Evolutionary conservation across 2,113 vertebrate genomes (phyloP).

Genomic region (Sander vitreus): DNA sequence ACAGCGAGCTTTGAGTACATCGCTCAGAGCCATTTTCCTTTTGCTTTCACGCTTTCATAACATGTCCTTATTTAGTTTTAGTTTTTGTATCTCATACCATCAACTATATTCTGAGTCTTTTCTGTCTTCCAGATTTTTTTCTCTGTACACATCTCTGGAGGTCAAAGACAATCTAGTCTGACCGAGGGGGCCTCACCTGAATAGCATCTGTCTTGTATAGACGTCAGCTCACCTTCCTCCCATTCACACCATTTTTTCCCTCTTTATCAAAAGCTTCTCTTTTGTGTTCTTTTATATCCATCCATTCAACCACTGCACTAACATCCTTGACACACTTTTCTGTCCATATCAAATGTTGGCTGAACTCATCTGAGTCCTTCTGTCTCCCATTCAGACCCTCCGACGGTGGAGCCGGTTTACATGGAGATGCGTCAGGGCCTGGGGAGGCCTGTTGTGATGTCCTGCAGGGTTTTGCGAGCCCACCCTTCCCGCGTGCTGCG

Average conservation of each 20-base stretch:
- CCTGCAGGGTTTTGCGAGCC: conserved; percentile 92
- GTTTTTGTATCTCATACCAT: not conserved
- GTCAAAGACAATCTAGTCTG: conserved; percentile 24
- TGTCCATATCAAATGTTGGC: conserved; percentile 19
- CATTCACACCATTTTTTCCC: conserved; percentile 11
- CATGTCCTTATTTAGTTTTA: conserved; percentile 11
- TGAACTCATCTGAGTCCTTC: conserved; percentile 20
- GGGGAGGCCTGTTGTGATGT: conserved; percentile 91
- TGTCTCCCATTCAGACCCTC: conserved; percentile 87
- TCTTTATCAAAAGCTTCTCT: not conserved
- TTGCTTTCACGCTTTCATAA: conserved; percentile 8
- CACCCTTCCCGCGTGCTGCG: conserved; percentile 94
- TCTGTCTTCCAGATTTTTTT: conserved; percentile 14
- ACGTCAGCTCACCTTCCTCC: not conserved
- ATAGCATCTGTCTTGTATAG: conserved; percentile 21
- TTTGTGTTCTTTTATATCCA: not conserved
- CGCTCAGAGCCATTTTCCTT: not conserved
- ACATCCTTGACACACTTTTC: conserved; percentile 75
- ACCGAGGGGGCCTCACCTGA: conserved; percentile 4
- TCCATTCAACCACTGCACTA: conserved; percentile 48
- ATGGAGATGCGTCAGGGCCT: conserved; percentile 95
- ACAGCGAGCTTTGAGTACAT: not conserved
- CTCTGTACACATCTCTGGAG: conserved; percentile 7
- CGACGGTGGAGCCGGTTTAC: conserved; percentile 91
- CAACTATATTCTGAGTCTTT: not conserved